A percentile compares a stretch with the other conserved stretches of the same genome.
phyloP scores from a whole-genome alignment of 2,888 invertebrate genomes.

The Diadegma fenestrale region DNA sequence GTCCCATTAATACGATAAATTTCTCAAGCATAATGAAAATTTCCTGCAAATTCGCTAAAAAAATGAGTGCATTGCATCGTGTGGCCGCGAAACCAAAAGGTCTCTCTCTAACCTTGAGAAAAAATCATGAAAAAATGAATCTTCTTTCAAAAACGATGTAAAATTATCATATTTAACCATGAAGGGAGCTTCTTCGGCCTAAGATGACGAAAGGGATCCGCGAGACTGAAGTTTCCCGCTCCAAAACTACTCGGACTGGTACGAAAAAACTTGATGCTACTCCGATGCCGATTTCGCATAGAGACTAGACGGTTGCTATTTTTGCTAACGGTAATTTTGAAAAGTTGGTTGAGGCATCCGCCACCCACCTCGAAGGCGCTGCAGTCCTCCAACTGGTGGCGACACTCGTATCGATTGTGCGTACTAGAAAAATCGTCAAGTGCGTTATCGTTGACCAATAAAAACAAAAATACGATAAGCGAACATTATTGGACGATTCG shows the following conservation, averaged over 20 bases:
- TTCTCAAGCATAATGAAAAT: background rate
- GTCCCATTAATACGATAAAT: no score
- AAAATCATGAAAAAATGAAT: background rate
- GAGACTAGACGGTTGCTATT: background rate
- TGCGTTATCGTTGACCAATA: slow-evolving; percentile 7
- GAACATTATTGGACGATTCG: background rate
- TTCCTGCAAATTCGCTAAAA: background rate
- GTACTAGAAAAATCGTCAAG: background rate
- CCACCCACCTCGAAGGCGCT: background rate
- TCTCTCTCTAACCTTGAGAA: background rate
- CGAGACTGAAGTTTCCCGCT: background rate
- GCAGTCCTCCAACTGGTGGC: background rate
- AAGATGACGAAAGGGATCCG: no score
- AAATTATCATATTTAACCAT: no score
- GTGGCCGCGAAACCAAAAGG: background rate
- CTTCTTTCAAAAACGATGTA: background rate
- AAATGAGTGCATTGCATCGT: background rate
- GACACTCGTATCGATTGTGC: background rate
- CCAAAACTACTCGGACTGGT: background rate
- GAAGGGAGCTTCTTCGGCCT: no score
- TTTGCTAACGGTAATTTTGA: background rate
- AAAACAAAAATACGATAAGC: slow-evolving; percentile 7
- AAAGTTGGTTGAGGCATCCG: background rate
- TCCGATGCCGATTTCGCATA: no score
- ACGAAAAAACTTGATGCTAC: background rate